phyloP scores from a whole-genome alignment of 1,140 invertebrate species.

The Physella acuta region DNA sequence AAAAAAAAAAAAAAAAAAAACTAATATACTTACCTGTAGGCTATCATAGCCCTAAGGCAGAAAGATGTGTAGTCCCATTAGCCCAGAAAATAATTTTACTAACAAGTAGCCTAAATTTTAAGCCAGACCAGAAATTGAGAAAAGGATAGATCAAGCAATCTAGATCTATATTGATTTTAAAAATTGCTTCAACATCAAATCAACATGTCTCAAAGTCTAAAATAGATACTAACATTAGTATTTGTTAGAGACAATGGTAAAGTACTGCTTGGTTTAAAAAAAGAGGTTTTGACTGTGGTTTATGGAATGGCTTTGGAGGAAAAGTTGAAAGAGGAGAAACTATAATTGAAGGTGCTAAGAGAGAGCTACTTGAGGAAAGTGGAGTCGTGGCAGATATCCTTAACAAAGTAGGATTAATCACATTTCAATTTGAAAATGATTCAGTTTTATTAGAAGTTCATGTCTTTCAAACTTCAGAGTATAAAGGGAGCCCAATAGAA shows the following conservation, averaged over 20 bases:
- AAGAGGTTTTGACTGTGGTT: constrained; percentile 71
- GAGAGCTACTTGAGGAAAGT: constrained; percentile 66
- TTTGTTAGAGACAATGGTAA: constrained; percentile 64
- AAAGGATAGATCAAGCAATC: too few relatives aligned
- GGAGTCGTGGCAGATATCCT: constrained; percentile 62
- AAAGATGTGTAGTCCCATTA: too few relatives aligned
- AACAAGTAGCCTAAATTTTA: too few relatives aligned
- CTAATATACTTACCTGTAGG: too few relatives aligned
- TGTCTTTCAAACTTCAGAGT: constrained; percentile 67
- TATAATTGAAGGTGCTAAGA: constrained; percentile 67
- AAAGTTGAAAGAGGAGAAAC: constrained; percentile 73
- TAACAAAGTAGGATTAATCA: constrained; percentile 66
- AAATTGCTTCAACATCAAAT: too few relatives aligned
- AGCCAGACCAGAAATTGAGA: too few relatives aligned
- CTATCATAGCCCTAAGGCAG: too few relatives aligned
- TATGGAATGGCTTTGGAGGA: constrained; percentile 83
- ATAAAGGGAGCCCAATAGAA: constrained; percentile 64
- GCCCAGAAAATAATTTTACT: too few relatives aligned
- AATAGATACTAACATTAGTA: constrained; percentile 61
- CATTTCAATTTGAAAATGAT: constrained; percentile 69
- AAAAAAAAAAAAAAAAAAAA: too few relatives aligned
- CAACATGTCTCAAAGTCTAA: constrained; percentile 38
- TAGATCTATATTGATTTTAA: too few relatives aligned
- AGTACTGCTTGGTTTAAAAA: constrained; percentile 75
- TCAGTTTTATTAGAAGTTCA: constrained; percentile 67